Conservation (phyloP, 2,113 vertebrate species). For the Mobula birostris region DNA sequence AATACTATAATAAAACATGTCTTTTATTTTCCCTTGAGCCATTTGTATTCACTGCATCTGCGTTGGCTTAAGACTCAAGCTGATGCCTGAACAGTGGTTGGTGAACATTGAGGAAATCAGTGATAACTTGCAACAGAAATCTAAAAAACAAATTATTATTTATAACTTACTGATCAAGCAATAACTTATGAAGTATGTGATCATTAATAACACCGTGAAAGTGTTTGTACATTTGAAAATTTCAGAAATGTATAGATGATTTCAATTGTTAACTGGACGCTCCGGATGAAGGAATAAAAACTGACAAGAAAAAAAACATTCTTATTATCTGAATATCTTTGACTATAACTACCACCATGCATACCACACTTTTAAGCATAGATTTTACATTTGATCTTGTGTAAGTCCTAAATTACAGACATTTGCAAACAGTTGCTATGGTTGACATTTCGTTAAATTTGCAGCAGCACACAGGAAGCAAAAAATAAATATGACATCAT, state of each 20-base stretch:
- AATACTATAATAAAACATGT: background rate
- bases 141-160: background rate
- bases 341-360: background rate
- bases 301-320: slow-evolving; percentile 6
- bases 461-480: background rate
- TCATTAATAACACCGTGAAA: background rate
- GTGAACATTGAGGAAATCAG: background rate
- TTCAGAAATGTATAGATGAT: background rate
- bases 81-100: background rate
- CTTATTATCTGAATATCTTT: background rate
- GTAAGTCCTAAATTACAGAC: background rate
- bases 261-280: background rate
- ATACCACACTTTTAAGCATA: background rate
- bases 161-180: background rate
- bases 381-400: background rate
- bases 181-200: slow-evolving; percentile 16
- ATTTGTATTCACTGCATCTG: background rate
- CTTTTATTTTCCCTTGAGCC: background rate
- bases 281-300: background rate
- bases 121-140: background rate
- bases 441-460: slow-evolving; percentile 22
- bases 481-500: slow-evolving; percentile 10
- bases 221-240: slow-evolving; percentile 18
- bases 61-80: background rate
- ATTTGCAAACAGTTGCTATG: slow-evolving; percentile 21